phyloP scores from a whole-genome alignment of 2,888 invertebrate species.

The Catocala fraxini region DNA sequence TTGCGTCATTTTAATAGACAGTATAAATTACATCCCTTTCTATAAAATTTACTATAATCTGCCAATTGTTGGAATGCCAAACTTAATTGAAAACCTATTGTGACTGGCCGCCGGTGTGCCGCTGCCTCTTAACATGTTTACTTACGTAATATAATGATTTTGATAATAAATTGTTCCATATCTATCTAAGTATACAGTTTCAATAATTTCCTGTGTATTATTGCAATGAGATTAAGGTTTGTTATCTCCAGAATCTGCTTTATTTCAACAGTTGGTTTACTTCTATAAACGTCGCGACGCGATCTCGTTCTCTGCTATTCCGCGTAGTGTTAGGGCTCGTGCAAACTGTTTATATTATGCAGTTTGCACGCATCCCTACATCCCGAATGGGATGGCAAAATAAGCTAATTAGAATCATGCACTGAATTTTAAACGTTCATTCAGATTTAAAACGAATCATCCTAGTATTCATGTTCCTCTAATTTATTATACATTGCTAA shows the following conservation, averaged over 20 bases:
- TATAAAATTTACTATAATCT: too few species aligned
- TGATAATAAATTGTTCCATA: too few species aligned
- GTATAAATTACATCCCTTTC: too few species aligned
- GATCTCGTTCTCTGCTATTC: conserved; percentile 32
- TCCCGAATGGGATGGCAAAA: conserved; percentile 32
- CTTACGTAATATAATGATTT: too few species aligned
- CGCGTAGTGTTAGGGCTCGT: conserved; percentile 40
- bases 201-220: conserved; percentile 18
- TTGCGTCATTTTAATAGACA: too few species aligned
- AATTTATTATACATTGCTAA: conserved; percentile 10
- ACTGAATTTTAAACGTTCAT: conserved; percentile 30
- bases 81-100: too few species aligned
- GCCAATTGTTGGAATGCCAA: too few species aligned
- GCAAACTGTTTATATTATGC: conserved; percentile 47
- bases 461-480: conserved; percentile 8
- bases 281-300: conserved; percentile 39
- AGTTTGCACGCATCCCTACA: conserved; percentile 44
- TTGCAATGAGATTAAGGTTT: conserved; percentile 30
- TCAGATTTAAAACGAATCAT: conserved; percentile 20
- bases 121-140: too few species aligned
- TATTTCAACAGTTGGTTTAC: conserved; percentile 36
- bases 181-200: too few species aligned
- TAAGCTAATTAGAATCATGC: conserved; percentile 43
- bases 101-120: too few species aligned
- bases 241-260: conserved; percentile 43